Evolutionary conservation across 1,140 invertebrate genomes (phyloP).

Genomic region (Zaprionus nigranus): DNA sequence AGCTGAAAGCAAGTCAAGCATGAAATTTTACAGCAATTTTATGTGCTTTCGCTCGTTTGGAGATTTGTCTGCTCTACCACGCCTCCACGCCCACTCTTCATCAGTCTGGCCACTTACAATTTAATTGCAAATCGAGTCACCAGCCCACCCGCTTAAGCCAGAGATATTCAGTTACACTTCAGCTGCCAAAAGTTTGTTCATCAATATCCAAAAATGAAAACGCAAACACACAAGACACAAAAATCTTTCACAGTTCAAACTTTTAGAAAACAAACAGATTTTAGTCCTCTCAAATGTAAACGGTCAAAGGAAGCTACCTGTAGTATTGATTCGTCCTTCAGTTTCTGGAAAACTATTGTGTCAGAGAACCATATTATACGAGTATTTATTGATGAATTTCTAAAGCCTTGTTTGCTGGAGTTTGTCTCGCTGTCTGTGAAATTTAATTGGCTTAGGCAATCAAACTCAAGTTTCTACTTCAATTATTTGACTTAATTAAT

Average conservation of each 20-base stretch:
- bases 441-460: constrained; percentile 3
- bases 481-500: constrained; percentile 25
- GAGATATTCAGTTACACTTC: background rate
- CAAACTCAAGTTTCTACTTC: constrained; percentile 19
- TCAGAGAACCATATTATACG: background rate
- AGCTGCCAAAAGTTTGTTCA: constrained; percentile 18
- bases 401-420: background rate
- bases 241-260: constrained; percentile 26
- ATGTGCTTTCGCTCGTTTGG: constrained; percentile 17
- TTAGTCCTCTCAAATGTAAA: constrained; percentile 27
- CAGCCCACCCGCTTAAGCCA: constrained; percentile 24
- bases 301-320: background rate
- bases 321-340: background rate
- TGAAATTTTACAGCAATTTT: constrained; percentile 60
- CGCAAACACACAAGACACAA: background rate
- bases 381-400: background rate
- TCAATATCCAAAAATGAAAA: constrained; percentile 22
- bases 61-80: constrained; percentile 1
- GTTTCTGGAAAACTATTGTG: background rate
- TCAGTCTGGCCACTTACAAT: constrained; percentile 5
- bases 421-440: background rate
- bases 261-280: background rate
- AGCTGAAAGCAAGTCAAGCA: constrained; percentile 57
- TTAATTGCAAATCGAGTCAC: constrained; percentile 51
- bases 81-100: background rate